A percentile compares a stretch with the other conserved stretches of the same genome.
phyloP scores from a whole-genome alignment of 2,888 invertebrate species.

The Pachliopta kotzebuea region DNA sequence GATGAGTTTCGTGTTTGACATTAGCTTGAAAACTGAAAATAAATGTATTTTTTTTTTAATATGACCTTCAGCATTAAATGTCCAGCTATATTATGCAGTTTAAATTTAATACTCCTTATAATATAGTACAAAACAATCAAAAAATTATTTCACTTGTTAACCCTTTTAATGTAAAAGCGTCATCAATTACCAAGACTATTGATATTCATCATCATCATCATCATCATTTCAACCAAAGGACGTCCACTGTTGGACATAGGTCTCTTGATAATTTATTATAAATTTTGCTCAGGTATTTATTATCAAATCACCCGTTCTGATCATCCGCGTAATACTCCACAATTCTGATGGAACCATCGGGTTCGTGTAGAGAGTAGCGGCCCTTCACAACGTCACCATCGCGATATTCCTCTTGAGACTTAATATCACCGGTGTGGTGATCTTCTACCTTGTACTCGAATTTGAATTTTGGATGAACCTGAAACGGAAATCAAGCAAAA shows the following conservation, averaged over 20 bases:
- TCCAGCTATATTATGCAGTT: too few relatives aligned
- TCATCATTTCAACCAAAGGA: too few relatives aligned
- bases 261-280: too few relatives aligned
- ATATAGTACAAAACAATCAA: too few relatives aligned
- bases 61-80: too few relatives aligned
- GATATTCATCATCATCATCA: too few relatives aligned
- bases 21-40: slow-evolving; percentile 46
- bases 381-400: slow-evolving; percentile 55
- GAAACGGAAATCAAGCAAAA: background rate
- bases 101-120: too few relatives aligned
- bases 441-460: slow-evolving; percentile 51
- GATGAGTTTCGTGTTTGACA: slow-evolving; percentile 45
- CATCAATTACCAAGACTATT: too few relatives aligned
- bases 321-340: slow-evolving; percentile 47
- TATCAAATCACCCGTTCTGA: slow-evolving; percentile 62
- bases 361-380: slow-evolving; percentile 50
- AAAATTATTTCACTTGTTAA: too few relatives aligned
- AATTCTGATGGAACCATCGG: slow-evolving; percentile 48
- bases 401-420: slow-evolving; percentile 52
- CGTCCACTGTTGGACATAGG: too few relatives aligned
- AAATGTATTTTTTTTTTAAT: background rate
- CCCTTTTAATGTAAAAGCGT: too few relatives aligned
- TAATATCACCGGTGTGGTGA: slow-evolving; percentile 50
- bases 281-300: too few relatives aligned
- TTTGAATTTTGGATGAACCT: slow-evolving; percentile 42